Evolutionary conservation across 2,888 invertebrate genomes (phyloP).

Genomic region (Eulithis prunata): DNA sequence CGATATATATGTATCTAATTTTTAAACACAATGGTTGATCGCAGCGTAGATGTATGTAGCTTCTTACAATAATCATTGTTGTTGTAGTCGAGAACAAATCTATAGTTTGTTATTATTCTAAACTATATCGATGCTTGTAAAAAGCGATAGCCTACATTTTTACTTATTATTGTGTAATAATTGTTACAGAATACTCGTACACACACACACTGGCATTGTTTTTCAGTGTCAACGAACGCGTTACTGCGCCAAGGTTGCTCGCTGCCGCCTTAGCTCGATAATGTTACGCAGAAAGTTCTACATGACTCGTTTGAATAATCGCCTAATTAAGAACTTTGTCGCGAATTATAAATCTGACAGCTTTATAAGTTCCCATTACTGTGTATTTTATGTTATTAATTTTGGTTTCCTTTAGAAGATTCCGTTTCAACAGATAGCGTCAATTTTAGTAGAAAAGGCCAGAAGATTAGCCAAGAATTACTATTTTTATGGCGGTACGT

Average conservation of each 20-base stretch:
- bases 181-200: constrained; percentile 5
- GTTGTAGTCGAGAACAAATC: too few species aligned
- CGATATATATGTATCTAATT: too few species aligned
- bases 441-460: too few species aligned
- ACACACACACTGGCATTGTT: constrained; percentile 20
- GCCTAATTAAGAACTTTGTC: constrained; percentile 20
- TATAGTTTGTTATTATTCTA: too few species aligned
- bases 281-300: constrained; percentile 27
- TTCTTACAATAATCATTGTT: too few species aligned
- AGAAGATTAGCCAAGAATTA: too few species aligned
- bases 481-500: too few species aligned
- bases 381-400: not conserved
- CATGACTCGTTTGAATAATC: constrained; percentile 16
- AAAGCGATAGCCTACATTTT: not conserved
- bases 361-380: constrained; percentile 23
- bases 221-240: constrained; percentile 44
- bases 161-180: constrained; percentile 10
- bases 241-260: constrained; percentile 42
- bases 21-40: too few species aligned
- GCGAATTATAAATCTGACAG: constrained; percentile 10
- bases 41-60: too few species aligned
- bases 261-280: constrained; percentile 22
- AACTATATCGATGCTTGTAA: not conserved
- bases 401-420: too few species aligned
- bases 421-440: too few species aligned